Conservation (phyloP, 2,888 invertebrate species). For the Syrphus vitripennis region DNA sequence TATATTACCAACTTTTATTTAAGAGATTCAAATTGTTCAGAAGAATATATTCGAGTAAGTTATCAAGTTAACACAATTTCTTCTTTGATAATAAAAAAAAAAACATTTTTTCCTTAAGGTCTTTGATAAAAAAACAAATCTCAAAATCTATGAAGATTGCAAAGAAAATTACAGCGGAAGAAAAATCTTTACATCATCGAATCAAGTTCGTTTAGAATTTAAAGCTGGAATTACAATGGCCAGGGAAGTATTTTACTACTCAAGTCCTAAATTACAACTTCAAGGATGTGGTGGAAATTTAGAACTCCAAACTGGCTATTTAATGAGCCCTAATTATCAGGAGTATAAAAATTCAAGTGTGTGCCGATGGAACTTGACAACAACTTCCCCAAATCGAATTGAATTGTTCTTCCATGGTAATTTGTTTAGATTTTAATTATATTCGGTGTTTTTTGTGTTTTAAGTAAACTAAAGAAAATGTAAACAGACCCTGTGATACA, state of each 20-base stretch:
- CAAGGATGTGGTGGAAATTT: conserved; percentile 77
- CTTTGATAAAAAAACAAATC: conserved; percentile 74
- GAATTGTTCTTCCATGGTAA: conserved; percentile 74
- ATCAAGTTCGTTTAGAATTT: conserved; percentile 73
- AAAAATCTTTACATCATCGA: conserved; percentile 71
- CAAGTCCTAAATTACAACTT: conserved; percentile 68
- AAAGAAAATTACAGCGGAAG: background rate
- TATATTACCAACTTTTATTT: conserved; percentile 83
- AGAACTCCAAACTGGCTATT: conserved; percentile 74
- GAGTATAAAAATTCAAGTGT: conserved; percentile 81
- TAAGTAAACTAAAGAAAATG: background rate
- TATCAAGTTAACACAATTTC: background rate
- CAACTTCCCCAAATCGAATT: conserved; percentile 80
- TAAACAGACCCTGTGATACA: background rate
- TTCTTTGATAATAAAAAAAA: too few relatives aligned
- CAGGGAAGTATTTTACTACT: conserved; percentile 71
- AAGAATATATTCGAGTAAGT: conserved; percentile 73
- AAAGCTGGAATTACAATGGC: fast-evolving
- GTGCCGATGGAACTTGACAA: conserved; percentile 85
- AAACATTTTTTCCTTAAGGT: conserved; percentile 72
- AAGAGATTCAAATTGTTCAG: conserved; percentile 39
- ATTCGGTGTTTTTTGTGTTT: background rate
- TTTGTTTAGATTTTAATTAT: conserved; percentile 10
- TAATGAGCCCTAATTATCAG: conserved; percentile 87
- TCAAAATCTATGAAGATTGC: conserved; percentile 68